phyloP scores from a whole-genome alignment of 2,797 vertebrate genomes.

The Xyrichtys novacula region DNA sequence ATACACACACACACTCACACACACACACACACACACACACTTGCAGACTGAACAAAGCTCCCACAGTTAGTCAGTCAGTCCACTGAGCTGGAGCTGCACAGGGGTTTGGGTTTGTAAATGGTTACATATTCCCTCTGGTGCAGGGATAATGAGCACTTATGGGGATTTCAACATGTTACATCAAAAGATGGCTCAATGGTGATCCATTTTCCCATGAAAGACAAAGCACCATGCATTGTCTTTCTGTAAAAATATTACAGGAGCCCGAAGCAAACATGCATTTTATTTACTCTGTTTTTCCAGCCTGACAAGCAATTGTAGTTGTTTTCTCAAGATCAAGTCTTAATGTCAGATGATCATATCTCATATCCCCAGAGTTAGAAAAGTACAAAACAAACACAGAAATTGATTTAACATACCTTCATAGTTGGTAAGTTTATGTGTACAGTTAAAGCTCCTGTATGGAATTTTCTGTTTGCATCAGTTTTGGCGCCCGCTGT shows the following conservation, averaged over 20 bases:
- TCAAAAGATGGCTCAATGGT: conserved; percentile 43
- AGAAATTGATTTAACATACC: too few species aligned
- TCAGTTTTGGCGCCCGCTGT: too few species aligned
- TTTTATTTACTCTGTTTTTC: neutral
- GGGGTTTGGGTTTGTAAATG: conserved; percentile 64
- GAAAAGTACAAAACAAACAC: too few species aligned
- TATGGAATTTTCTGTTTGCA: too few species aligned
- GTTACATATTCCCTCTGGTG: conserved; percentile 66
- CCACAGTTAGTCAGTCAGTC: conserved; percentile 66
- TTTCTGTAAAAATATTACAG: neutral
- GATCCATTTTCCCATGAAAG: conserved; percentile 40
- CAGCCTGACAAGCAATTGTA: too few species aligned
- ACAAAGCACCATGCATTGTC: conserved; percentile 14
- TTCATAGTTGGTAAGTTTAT: too few species aligned
- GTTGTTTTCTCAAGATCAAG: too few species aligned
- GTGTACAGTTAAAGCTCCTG: too few species aligned
- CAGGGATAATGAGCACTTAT: conserved; percentile 54
- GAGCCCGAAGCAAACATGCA: neutral
- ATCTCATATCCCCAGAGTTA: too few species aligned
- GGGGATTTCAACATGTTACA: conserved; percentile 54
- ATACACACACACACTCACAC: too few species aligned
- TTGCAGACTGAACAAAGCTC: conserved; percentile 75
- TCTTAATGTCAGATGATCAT: too few species aligned
- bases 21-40: too few species aligned
- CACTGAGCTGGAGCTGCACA: conserved; percentile 53